Base-by-base conservation (phyloP, 2,797 vertebrate genomes). In the Periparus ater region DNA sequence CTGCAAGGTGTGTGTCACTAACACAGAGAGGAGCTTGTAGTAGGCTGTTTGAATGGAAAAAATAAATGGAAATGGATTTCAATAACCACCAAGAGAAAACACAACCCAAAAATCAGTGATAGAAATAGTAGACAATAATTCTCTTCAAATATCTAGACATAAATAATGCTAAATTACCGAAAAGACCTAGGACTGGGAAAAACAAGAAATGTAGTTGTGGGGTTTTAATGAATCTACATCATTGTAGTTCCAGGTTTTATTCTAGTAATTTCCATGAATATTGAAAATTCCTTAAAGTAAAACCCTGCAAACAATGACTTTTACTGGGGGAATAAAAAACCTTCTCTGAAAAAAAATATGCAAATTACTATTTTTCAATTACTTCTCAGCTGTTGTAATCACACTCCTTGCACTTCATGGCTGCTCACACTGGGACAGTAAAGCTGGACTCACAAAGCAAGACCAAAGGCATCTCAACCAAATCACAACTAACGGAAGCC, bases 1-100 rank as follows among this genome's bases (percentile, higher is more conserved):
- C 92, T 96, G 91, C 66, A 30, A 91, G 87, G 82, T 72, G 22
- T 61, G 68, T 44, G 68, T 30, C 65, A 50, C 44, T 57, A 47
- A 26, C 26, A 38, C 11, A 38, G 55, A 51, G 8, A 45, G 10
- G 48, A 70, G 19, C 7, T 68, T 21, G 23, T 13, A 58, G 18
- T 2, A 45, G 34, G 9, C 32, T 73, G 3, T 47, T 91, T 26
- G 44, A 61, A 53, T 32, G 25, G 32, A 61, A 65, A 13, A 87
- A 93, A 54, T 40, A 54, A 54, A 70, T 38, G 17, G 22, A 67
- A 60, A 54, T 22, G 30, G 20, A 42, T 47, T 77, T 62, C 20
- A 48, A 13, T 12, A 21, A 40, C 20, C 20, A 30, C 6, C 16
- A 21, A 30, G 9, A 25, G 25, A 54, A 68, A 61, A 40, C 7